Percentiles rank a stretch among this genome's conserved stretches.
phyloP scores from a whole-genome alignment of 2,113 vertebrate species.

The Xyliphius kryptos region DNA sequence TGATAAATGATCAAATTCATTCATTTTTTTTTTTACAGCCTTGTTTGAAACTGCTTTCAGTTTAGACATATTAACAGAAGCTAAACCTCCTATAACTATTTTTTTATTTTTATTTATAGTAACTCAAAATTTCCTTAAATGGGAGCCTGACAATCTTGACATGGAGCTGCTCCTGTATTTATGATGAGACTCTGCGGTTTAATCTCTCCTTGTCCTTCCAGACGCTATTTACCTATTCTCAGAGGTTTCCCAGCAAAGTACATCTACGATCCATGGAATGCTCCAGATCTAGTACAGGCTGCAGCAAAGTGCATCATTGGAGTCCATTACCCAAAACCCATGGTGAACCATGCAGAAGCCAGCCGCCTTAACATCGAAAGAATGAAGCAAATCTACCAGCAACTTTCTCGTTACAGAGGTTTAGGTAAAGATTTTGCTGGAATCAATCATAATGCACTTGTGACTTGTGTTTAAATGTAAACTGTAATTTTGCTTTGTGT shows the following conservation, averaged over 20 bases:
- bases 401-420: slow-evolving; percentile 68
- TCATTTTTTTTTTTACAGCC: slow-evolving; percentile 8
- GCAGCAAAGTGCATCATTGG: slow-evolving; percentile 70
- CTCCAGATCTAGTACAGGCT: slow-evolving; percentile 63
- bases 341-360: slow-evolving; percentile 69
- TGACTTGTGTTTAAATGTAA: background rate
- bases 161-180: slow-evolving; percentile 27
- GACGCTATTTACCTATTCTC: slow-evolving; percentile 71
- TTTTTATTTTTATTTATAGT: background rate
- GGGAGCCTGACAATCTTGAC: slow-evolving; percentile 1
- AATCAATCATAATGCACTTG: too few species aligned
- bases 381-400: too few species aligned
- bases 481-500: background rate
- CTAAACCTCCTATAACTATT: background rate
- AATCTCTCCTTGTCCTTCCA: slow-evolving; percentile 60
- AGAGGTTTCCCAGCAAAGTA: slow-evolving; percentile 72
- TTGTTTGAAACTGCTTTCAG: background rate
- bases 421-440: too few species aligned
- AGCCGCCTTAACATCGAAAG: slow-evolving; percentile 74
- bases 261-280: slow-evolving; percentile 75
- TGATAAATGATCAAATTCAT: background rate
- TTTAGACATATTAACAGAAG: background rate
- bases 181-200: slow-evolving; percentile 48
- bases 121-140: background rate
- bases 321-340: slow-evolving; percentile 69